Conservation (phyloP, 2,888 invertebrate genomes). For the Ophion ellenae region DNA sequence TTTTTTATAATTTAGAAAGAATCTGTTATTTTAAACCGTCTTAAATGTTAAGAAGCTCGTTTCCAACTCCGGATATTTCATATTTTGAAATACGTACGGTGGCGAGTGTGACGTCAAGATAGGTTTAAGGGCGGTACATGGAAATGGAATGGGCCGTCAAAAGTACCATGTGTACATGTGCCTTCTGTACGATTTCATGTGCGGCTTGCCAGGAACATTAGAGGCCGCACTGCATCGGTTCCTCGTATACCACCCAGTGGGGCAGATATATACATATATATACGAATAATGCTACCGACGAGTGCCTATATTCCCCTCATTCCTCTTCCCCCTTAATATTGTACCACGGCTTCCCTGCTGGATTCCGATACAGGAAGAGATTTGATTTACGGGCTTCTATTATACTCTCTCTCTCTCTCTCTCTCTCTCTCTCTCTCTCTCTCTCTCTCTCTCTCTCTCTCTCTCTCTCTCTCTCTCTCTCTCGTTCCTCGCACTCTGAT, state of each 20-base stretch:
- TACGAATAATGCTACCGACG: constrained; percentile 47
- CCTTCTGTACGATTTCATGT: constrained; percentile 38
- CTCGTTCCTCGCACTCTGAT: constrained; percentile 36
- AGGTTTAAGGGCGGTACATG: no score
- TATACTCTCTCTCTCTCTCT: constrained; percentile 55
- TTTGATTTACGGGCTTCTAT: constrained; percentile 67
- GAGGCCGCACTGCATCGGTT: constrained; percentile 41
- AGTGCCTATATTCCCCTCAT: constrained; percentile 36
- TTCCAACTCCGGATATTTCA: no score
- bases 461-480: constrained; percentile 14
- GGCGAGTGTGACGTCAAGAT: no score
- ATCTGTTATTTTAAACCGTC: no score
- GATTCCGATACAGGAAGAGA: constrained; percentile 63
- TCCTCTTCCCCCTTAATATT: constrained; percentile 10
- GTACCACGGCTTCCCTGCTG: constrained; percentile 39
- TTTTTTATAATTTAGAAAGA: no score
- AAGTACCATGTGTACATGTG: neutral
- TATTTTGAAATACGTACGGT: no score
- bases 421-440: neutral
- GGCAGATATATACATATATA: constrained; percentile 4
- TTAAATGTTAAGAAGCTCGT: no score
- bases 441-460: constrained; percentile 39
- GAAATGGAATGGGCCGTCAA: no score
- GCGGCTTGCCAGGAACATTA: constrained; percentile 57
- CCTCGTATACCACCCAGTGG: constrained; percentile 38